Evolutionary conservation across 2,797 vertebrate species (phyloP).

Genomic region (Petrocephalus schoutedeni): DNA sequence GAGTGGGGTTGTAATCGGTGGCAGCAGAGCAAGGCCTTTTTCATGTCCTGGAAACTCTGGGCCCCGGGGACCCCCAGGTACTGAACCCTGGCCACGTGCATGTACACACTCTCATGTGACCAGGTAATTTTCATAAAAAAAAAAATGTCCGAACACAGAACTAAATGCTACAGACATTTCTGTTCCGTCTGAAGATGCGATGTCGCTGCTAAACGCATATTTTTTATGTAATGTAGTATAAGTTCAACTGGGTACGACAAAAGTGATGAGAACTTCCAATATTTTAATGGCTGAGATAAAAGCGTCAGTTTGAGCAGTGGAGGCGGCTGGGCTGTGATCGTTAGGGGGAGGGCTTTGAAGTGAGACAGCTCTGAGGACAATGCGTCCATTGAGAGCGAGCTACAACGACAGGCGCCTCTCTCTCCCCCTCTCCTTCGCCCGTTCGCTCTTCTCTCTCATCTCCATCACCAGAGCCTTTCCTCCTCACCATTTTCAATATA

Average conservation of each 20-base stretch:
- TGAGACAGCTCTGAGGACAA: conserved; percentile 72
- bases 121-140: background rate
- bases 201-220: background rate
- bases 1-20: conserved; percentile 24
- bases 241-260: conserved; percentile 71
- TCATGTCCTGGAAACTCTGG: background rate
- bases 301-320: conserved; percentile 79
- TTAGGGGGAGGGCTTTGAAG: conserved; percentile 69
- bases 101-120: background rate
- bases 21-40: conserved; percentile 14
- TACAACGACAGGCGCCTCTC: conserved; percentile 64
- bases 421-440: conserved; percentile 40
- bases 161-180: background rate
- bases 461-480: conserved; percentile 18
- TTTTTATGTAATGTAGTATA: conserved; percentile 57
- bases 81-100: background rate
- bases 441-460: conserved; percentile 22
- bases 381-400: conserved; percentile 68
- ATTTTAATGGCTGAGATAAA: conserved; percentile 73
- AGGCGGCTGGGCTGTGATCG: conserved; percentile 71
- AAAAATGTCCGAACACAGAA: too few species aligned
- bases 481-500: conserved; percentile 35
- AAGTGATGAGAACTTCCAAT: conserved; percentile 75
- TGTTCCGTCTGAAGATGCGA: background rate
- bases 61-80: background rate